Conservation (phyloP, 2,797 vertebrate species). For the Chelonia mydas region DNA sequence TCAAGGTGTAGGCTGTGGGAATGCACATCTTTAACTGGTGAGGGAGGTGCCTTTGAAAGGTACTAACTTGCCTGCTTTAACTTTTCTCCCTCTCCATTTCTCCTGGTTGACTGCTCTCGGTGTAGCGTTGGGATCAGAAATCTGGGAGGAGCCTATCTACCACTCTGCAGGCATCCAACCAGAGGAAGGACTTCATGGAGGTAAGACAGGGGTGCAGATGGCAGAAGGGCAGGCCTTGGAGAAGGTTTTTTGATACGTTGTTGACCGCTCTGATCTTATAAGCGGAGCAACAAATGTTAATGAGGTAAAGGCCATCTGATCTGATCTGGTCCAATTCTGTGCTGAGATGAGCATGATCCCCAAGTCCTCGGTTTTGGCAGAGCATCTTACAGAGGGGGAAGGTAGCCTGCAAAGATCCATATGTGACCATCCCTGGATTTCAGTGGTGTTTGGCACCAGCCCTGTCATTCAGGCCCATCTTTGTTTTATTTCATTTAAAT, state of each 20-base stretch:
- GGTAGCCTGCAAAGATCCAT: neutral
- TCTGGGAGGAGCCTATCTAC: slow-evolving; percentile 89
- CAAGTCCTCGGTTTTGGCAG: neutral
- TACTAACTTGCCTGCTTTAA: neutral
- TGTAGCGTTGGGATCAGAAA: slow-evolving; percentile 96
- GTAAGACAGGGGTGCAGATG: slow-evolving; percentile 76
- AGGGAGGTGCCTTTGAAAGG: accelerated
- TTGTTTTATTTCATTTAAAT: neutral
- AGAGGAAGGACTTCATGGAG: slow-evolving; percentile 99
- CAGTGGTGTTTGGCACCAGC: neutral
- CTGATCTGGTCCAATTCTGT: neutral
- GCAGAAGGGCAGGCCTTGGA: neutral
- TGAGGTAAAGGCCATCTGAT: accelerated
- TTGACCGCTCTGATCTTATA: neutral
- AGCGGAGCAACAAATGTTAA: neutral
- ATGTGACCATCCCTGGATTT: neutral
- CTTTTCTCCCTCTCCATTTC: neutral
- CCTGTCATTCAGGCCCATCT: neutral
- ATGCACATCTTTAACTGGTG: accelerated
- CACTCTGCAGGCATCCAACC: slow-evolving; percentile 91
- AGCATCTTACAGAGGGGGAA: neutral
- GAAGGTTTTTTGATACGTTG: neutral
- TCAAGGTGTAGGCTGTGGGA: neutral
- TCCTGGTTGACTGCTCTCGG: neutral
- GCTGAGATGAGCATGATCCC: accelerated